Base-by-base conservation (phyloP, 2,113 vertebrate species). In the Pholis gunnellus region DNA sequence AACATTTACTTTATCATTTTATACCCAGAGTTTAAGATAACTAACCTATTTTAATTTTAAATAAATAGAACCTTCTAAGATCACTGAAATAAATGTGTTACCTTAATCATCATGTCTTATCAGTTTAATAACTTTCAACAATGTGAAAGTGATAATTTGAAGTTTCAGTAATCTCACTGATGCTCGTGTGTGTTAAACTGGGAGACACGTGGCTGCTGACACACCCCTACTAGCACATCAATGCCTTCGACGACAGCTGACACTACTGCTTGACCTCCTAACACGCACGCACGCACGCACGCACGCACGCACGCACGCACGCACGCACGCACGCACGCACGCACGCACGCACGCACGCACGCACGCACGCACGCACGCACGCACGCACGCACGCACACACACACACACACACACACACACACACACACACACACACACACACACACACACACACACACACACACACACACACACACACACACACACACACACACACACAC, bases 161-260 rank as follows among this genome's bases (percentile, higher is more conserved):
- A 2, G 50, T 54, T 56, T 56, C 52, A 56, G 52, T 56, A 3
- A 27, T 29, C 46, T 54, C 50, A 66, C 52, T 27, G 17, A 42
- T n/a, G 22, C 11, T 27, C 7, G 27, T 46, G 5, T n/a, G 34
- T 38, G 73, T 50, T 66, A 81, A 85, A 4, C 42, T 36, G 18
- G 52, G 52, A 54, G 74, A 61, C 73, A 65, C 77, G 82, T 87
- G 88, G 66, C 82, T 38, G 54, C 34, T 67, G 48, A 75, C 75
- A 72, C 74, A 70, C 56, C 46, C 76, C 52, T 46, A 10, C 75
- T 59, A 60, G 56, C 18, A 79, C 83, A 65, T 82, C 78, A 57
- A 77, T 69, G 77, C 52, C 70, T 82, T 72, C 42, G 75, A 69
- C 72, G 84, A 76, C 88, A 82, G 88, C 70, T 71, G 81, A 65